Evolutionary conservation across 2,888 invertebrate species (phyloP).

Genomic region (Tenthredo notha): DNA sequence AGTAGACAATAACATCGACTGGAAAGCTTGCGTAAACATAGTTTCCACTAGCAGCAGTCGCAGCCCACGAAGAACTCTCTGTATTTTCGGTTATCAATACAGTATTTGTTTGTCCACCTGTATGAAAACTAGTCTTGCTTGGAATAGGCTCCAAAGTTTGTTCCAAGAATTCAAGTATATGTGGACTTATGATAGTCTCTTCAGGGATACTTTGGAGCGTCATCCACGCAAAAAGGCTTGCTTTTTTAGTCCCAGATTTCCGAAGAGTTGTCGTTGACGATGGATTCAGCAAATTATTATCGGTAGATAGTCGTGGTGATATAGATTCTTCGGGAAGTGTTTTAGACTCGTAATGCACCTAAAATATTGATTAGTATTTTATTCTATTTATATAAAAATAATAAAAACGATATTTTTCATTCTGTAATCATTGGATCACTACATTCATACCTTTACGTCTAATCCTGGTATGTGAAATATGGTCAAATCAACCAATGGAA

Average conservation of each 20-base stretch:
- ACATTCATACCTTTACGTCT: slow-evolving; percentile 86
- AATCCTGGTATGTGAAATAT: slow-evolving; percentile 95
- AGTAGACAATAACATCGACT: slow-evolving; percentile 98
- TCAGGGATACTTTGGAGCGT: slow-evolving; percentile 98
- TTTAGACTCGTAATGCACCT: slow-evolving; percentile 91
- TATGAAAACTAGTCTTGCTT: slow-evolving; percentile 79
- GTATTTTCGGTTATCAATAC: slow-evolving; percentile 72
- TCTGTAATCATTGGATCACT: not conserved
- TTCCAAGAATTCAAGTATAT: slow-evolving; percentile 97
- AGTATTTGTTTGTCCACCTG: slow-evolving; percentile 68
- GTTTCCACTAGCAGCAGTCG: slow-evolving; percentile 74
- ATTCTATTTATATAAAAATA: not conserved
- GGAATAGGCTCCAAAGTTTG: slow-evolving; percentile 98
- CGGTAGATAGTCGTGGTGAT: slow-evolving; percentile 78
- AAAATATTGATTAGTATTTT: slow-evolving; percentile 54
- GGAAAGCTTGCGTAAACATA: slow-evolving; percentile 97
- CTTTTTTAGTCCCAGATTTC: slow-evolving; percentile 89
- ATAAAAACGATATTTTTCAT: not conserved
- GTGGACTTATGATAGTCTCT: slow-evolving; percentile 98
- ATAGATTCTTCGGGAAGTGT: slow-evolving; percentile 84
- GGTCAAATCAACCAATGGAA: slow-evolving; percentile 87
- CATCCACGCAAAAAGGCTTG: slow-evolving; percentile 96
- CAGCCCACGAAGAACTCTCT: slow-evolving; percentile 76
- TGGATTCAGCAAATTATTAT: slow-evolving; percentile 72
- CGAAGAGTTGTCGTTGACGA: slow-evolving; percentile 71